These are phyloP conservation scores for Scyliorhinus canicula DNA, from an alignment of 2,797 vertebrate species.

Conservation along the genomic window DNA sequence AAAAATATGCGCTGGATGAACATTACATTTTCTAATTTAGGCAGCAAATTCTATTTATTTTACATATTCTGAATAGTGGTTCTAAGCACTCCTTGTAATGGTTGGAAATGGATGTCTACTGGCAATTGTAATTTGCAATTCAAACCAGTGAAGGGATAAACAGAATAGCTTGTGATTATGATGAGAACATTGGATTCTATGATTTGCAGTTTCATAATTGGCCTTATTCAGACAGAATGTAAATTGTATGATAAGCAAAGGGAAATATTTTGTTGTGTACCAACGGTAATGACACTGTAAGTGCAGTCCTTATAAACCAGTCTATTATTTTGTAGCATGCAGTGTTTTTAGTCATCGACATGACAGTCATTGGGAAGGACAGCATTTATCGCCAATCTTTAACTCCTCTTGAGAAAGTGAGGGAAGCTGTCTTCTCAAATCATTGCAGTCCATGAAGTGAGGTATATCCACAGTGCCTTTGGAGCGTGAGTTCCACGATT, in stretches of 20 bases:
- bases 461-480: background rate
- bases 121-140: background rate
- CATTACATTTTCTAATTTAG: background rate
- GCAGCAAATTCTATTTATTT: background rate
- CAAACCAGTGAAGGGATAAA: background rate
- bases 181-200: background rate
- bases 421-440: background rate
- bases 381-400: background rate
- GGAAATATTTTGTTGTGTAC: background rate
- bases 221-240: background rate
- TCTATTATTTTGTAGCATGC: background rate
- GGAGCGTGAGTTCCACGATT: background rate
- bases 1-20: background rate
- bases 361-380: background rate
- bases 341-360: background rate
- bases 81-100: background rate
- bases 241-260: background rate
- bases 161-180: background rate
- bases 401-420: background rate
- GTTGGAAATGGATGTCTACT: background rate
- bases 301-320: background rate
- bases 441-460: background rate
- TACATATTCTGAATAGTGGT: background rate
- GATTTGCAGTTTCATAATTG: background rate
- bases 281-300: background rate